Evolutionary conservation across 2,888 invertebrate genomes (phyloP).

Genomic region (Cryptosula pallasiana): DNA sequence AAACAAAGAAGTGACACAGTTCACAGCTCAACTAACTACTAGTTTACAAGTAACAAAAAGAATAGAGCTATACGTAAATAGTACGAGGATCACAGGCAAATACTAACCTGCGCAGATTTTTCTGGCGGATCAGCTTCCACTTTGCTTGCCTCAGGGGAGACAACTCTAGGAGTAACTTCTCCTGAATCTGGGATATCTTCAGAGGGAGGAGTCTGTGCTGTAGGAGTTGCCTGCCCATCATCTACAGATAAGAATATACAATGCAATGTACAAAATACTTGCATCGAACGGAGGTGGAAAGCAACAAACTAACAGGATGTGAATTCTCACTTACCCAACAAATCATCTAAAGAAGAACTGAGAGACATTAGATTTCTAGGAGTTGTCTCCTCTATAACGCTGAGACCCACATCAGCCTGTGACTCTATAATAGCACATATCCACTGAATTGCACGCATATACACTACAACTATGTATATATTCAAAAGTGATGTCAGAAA

Average conservation of each 20-base stretch:
- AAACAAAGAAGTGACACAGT: no score
- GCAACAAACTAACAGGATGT: not conserved
- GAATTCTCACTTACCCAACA: not conserved
- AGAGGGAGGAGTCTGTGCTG: not conserved
- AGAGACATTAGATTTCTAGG: slow-evolving; percentile 8
- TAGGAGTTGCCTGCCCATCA: slow-evolving; percentile 20
- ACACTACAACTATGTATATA: no score
- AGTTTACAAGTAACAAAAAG: no score
- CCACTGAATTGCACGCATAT: no score
- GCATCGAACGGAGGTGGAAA: not conserved
- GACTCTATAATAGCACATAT: slow-evolving; percentile 16
- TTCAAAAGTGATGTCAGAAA: no score
- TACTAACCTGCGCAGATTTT: not conserved
- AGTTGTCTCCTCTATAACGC: slow-evolving; percentile 23
- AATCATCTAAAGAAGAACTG: not conserved
- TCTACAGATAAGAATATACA: no score
- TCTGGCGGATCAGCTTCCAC: not conserved
- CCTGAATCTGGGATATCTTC: not conserved
- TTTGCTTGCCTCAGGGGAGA: not conserved
- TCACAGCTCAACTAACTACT: no score
- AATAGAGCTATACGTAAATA: no score
- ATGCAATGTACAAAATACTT: not conserved
- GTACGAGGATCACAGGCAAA: no score
- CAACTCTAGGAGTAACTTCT: not conserved
- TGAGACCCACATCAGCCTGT: slow-evolving; percentile 4